Evolutionary conservation across 2,113 vertebrate genomes (phyloP).

Genomic region (Corydoras maculifer): DNA sequence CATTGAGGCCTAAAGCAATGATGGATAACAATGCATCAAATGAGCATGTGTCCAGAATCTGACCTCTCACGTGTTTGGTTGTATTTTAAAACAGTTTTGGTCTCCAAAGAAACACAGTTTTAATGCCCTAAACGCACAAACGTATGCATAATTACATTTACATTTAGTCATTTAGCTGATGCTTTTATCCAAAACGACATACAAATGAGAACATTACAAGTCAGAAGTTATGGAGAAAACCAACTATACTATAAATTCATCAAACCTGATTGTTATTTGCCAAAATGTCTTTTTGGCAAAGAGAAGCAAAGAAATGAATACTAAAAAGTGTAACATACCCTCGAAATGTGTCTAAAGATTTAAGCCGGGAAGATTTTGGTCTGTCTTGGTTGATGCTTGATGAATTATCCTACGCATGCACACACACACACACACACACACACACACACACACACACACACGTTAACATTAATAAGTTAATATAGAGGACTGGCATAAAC

Average conservation of each 20-base stretch:
- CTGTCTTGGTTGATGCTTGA: constrained; percentile 19
- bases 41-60: constrained; percentile 65
- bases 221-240: too few species aligned
- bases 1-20: constrained; percentile 59
- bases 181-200: too few species aligned
- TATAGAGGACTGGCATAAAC: constrained; percentile 1
- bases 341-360: constrained; percentile 62
- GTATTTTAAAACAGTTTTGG: constrained; percentile 41
- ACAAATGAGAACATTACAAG: too few species aligned
- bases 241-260: too few species aligned
- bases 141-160: too few species aligned
- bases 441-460: too few species aligned
- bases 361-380: constrained; percentile 51
- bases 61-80: constrained; percentile 56
- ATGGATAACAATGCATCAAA: constrained; percentile 60
- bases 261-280: too few species aligned
- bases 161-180: too few species aligned
- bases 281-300: too few species aligned
- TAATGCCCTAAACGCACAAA: too few species aligned
- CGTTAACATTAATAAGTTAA: not conserved
- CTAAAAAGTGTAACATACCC: constrained; percentile 51
- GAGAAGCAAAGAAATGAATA: not conserved
- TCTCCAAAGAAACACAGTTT: too few species aligned
- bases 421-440: not conserved
- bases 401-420: constrained; percentile 24